Conservation (phyloP, 2,797 vertebrate species). For the Poeciliopsis presidionis region DNA sequence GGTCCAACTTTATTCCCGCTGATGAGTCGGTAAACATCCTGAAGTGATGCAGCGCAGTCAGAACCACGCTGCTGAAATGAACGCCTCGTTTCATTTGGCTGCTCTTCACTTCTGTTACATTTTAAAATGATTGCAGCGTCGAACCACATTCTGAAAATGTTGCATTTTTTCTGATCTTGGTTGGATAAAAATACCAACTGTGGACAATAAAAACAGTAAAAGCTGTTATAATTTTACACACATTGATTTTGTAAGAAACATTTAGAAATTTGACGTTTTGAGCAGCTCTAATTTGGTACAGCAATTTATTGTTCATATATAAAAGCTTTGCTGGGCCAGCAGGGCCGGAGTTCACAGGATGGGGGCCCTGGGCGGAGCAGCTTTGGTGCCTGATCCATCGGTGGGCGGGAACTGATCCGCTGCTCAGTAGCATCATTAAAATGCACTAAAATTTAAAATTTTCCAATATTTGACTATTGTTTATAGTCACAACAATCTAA, state of each 20-base stretch:
- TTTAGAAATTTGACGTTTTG: background rate
- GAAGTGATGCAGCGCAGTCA: background rate
- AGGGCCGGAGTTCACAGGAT: too few relatives aligned
- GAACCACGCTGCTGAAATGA: too few relatives aligned
- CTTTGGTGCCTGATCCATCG: too few relatives aligned
- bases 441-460: too few relatives aligned
- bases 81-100: too few relatives aligned
- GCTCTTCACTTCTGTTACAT: background rate
- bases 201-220: background rate
- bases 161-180: background rate
- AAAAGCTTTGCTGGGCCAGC: background rate
- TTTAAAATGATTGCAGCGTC: background rate
- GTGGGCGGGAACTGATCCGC: too few relatives aligned
- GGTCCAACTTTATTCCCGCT: background rate
- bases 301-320: background rate
- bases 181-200: background rate
- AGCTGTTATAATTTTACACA: background rate
- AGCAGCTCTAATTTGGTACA: background rate
- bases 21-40: background rate
- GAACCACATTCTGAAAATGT: too few relatives aligned
- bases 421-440: too few relatives aligned
- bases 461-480: too few relatives aligned
- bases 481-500: too few relatives aligned
- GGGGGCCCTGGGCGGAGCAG: too few relatives aligned
- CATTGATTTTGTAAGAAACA: background rate